Evolutionary conservation across 2,113 vertebrate species (phyloP).

Genomic region (Miniopterus natalensis): DNA sequence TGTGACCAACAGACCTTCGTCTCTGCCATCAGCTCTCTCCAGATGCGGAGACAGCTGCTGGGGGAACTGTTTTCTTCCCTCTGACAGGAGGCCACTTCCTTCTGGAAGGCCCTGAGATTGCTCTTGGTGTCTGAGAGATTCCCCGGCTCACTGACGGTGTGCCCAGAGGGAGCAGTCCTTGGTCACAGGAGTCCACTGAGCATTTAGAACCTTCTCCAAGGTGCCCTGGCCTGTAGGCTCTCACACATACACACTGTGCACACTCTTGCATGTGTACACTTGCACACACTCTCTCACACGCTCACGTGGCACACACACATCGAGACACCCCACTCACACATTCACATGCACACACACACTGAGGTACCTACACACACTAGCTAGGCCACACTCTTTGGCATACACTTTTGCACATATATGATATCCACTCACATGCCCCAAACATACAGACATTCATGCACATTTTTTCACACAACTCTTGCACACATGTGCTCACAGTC

Average conservation of each 20-base stretch:
- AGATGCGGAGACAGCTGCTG: rapidly evolving
- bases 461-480: not conserved
- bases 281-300: not conserved
- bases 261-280: not conserved
- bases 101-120: not conserved
- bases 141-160: rapidly evolving
- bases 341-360: no score
- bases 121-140: not conserved
- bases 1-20: not conserved
- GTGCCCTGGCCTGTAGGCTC: not conserved
- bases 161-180: not conserved
- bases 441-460: not conserved
- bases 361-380: not conserved
- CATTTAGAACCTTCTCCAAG: not conserved
- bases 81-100: conserved; percentile 13
- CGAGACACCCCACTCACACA: not conserved
- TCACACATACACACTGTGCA: not conserved
- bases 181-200: rapidly evolving
- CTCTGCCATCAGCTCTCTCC: not conserved
- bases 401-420: not conserved
- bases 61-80: not conserved
- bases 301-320: not conserved
- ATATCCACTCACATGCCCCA: not conserved
- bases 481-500: not conserved
- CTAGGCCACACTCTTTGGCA: not conserved